phyloP scores from a whole-genome alignment of 2,113 vertebrate genomes.

The Hemicordylus capensis region DNA sequence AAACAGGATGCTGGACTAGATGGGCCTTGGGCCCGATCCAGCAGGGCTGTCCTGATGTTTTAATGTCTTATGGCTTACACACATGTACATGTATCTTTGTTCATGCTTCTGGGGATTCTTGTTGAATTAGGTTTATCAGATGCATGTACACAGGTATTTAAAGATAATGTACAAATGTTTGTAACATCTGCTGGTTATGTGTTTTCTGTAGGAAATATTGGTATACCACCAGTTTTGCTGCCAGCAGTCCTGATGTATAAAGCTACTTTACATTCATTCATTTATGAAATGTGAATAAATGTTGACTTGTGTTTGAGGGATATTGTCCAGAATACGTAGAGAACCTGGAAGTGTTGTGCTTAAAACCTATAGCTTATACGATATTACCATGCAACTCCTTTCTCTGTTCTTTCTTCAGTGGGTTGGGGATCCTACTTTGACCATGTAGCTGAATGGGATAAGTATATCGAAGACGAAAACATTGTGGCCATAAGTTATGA shows the following conservation, averaged over 20 bases:
- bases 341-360: neutral
- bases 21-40: too few relatives aligned
- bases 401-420: conserved; percentile 61
- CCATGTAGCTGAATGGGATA: conserved; percentile 75
- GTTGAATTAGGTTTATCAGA: neutral
- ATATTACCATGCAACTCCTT: conserved; percentile 1
- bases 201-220: neutral
- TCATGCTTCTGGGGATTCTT: neutral
- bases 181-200: too few relatives aligned
- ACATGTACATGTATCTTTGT: neutral
- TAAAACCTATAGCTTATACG: neutral
- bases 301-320: too few relatives aligned
- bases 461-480: conserved; percentile 71
- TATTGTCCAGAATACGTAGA: too few relatives aligned
- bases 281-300: neutral
- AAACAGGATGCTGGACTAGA: too few relatives aligned
- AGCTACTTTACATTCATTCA: neutral
- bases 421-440: conserved; percentile 82
- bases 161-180: too few relatives aligned
- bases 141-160: neutral
- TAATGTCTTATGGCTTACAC: too few relatives aligned
- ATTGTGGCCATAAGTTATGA: conserved; percentile 77
- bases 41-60: too few relatives aligned
- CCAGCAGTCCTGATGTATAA: neutral
- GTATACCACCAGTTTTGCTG: neutral